Percentiles rank a stretch among this genome's conserved stretches.
phyloP scores from a whole-genome alignment of 1,140 invertebrate species.

The Drosophila bocki region DNA sequence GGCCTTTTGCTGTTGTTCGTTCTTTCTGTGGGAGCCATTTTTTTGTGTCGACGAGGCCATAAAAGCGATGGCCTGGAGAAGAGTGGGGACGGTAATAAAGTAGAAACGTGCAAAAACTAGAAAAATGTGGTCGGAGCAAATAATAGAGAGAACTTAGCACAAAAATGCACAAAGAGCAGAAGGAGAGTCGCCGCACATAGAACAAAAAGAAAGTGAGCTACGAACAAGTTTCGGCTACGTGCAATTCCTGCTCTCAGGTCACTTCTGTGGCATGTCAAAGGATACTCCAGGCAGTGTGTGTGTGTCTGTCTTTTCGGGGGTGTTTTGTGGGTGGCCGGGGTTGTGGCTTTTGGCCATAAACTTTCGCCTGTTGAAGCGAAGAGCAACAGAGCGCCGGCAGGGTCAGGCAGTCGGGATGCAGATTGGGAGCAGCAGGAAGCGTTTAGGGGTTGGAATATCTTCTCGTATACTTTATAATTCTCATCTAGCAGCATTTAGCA shows the following conservation, averaged over 20 bases:
- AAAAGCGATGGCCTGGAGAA: slow-evolving; percentile 51
- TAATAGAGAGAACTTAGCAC: slow-evolving; percentile 73
- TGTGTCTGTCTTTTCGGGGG: slow-evolving; percentile 1
- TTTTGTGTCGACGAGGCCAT: slow-evolving; percentile 60
- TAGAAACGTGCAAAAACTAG: slow-evolving; percentile 83
- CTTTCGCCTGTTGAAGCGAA: slow-evolving; percentile 69
- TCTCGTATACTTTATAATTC: slow-evolving; percentile 25
- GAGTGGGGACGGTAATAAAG: slow-evolving; percentile 71
- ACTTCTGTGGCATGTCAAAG: slow-evolving; percentile 55
- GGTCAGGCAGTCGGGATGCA: slow-evolving; percentile 21
- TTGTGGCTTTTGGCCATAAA: slow-evolving; percentile 78
- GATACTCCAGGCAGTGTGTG: slow-evolving; percentile 7
- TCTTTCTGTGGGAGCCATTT: slow-evolving; percentile 36
- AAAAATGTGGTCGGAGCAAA: slow-evolving; percentile 78
- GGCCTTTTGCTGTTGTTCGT: slow-evolving; percentile 38
- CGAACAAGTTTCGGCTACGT: slow-evolving; percentile 74
- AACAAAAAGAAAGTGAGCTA: slow-evolving; percentile 55
- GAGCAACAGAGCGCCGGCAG: slow-evolving; percentile 39
- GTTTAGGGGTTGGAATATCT: slow-evolving; percentile 25
- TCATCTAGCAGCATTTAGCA: slow-evolving; percentile 9
- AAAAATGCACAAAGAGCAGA: slow-evolving; percentile 67
- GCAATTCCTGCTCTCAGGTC: slow-evolving; percentile 77
- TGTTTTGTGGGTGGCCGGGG: slow-evolving; percentile 35
- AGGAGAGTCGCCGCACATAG: not conserved
- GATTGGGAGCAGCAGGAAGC: not conserved